phyloP scores from a whole-genome alignment of 2,888 invertebrate genomes.

The Napeogenes inachia region DNA sequence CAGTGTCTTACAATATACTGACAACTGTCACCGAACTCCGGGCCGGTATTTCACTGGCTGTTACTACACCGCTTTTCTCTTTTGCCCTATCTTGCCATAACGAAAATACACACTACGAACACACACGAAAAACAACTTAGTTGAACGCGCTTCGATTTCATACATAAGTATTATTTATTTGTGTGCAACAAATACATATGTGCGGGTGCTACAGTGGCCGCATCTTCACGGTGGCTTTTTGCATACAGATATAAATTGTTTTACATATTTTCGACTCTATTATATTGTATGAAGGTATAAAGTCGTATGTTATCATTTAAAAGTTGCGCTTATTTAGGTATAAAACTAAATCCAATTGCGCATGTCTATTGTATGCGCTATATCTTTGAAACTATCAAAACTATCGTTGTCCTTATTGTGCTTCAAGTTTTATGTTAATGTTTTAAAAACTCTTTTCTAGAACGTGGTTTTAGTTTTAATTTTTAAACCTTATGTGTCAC shows the following conservation, averaged over 20 bases:
- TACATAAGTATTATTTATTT: conserved; percentile 46
- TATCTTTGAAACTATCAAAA: conserved; percentile 60
- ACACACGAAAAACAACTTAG: conserved; percentile 58
- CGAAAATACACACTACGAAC: conserved; percentile 59
- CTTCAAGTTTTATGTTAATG: conserved; percentile 47
- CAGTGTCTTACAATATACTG: conserved; percentile 61
- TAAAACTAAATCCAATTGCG: conserved; percentile 51
- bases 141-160: conserved; percentile 39
- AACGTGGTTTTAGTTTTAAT: not conserved
- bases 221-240: conserved; percentile 53
- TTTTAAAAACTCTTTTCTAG: conserved; percentile 23
- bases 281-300: conserved; percentile 38
- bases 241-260: conserved; percentile 49
- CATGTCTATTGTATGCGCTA: conserved; percentile 65
- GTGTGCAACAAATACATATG: conserved; percentile 33
- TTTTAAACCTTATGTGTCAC: not conserved
- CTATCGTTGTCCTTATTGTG: conserved; percentile 68
- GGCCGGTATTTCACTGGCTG: conserved; percentile 61
- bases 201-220: conserved; percentile 34
- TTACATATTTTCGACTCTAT: conserved; percentile 43
- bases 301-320: conserved; percentile 37
- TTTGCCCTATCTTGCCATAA: conserved; percentile 67
- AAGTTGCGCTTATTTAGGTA: conserved; percentile 50
- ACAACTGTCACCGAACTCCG: conserved; percentile 59
- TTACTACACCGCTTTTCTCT: conserved; percentile 66